These are phyloP conservation scores for Lophius americanus DNA, from an alignment of 2,797 vertebrate species.

Conservation along the genomic window DNA sequence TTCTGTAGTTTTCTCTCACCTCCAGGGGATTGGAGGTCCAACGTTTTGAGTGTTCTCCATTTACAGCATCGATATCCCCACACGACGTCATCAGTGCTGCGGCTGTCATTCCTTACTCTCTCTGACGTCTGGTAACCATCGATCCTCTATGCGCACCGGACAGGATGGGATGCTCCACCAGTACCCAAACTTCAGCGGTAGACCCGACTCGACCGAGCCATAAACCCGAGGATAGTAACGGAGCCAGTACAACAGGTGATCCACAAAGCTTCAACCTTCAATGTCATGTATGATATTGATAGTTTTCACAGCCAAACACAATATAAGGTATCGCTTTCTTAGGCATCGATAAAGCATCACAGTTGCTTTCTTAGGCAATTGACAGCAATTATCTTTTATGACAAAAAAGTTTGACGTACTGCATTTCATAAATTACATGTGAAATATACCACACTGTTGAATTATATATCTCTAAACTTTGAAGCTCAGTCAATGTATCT, in stretches of 20 bases:
- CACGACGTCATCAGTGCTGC: conserved; percentile 50
- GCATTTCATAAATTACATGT: no score
- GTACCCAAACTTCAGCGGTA: conserved; percentile 78
- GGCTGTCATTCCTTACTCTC: conserved; percentile 18
- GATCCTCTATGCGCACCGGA: conserved; percentile 56
- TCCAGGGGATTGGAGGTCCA: neutral
- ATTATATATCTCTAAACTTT: neutral
- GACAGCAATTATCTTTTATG: neutral
- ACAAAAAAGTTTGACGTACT: neutral
- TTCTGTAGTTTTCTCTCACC: neutral
- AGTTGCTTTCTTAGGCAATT: neutral
- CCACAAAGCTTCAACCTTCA: neutral
- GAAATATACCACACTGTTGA: neutral
- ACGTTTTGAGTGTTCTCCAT: conserved; percentile 28
- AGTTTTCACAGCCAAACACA: no score
- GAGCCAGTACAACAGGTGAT: conserved; percentile 75
- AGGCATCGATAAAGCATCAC: no score
- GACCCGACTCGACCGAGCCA: conserved; percentile 72
- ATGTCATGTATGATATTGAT: neutral
- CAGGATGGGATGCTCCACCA: conserved; percentile 85
- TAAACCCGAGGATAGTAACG: conserved; percentile 79
- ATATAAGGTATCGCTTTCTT: no score
- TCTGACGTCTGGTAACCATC: conserved; percentile 12
- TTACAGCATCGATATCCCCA: conserved; percentile 30
- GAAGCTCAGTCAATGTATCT: neutral